phyloP scores from a whole-genome alignment of 2,797 vertebrate genomes.

The Eutrigla gurnardus region DNA sequence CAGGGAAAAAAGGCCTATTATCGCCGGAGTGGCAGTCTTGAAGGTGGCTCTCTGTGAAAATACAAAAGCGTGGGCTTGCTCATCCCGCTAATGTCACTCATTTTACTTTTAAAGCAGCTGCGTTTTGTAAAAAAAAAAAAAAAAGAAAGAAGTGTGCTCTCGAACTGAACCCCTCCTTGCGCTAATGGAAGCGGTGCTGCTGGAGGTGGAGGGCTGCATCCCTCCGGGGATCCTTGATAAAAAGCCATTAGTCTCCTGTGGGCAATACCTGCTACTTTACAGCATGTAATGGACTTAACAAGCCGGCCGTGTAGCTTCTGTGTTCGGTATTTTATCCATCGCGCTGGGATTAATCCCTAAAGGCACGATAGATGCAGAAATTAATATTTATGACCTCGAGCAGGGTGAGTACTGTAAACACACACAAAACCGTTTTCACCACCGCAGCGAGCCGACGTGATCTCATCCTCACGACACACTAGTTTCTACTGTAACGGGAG shows the following conservation, averaged over 20 bases:
- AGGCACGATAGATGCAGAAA: conserved; percentile 59
- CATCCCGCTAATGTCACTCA: conserved; percentile 73
- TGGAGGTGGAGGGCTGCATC: conserved; percentile 60
- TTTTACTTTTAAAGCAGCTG: conserved; percentile 80
- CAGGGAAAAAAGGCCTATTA: conserved; percentile 31
- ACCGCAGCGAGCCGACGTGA: neutral
- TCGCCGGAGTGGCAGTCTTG: conserved; percentile 36
- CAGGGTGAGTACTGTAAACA: conserved; percentile 26
- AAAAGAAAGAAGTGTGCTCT: conserved; percentile 51
- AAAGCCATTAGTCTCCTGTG: conserved; percentile 80
- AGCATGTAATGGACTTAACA: conserved; percentile 73
- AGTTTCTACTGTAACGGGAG: conserved; percentile 10
- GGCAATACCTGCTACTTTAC: conserved; percentile 67
- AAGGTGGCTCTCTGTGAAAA: conserved; percentile 55
- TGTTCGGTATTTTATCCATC: conserved; percentile 62
- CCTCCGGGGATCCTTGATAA: conserved; percentile 77
- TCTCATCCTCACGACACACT: conserved; percentile 38
- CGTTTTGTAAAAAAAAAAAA: conserved; percentile 64
- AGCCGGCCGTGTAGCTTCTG: conserved; percentile 48
- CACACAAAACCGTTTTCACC: neutral
- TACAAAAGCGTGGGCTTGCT: conserved; percentile 61
- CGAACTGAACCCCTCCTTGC: conserved; percentile 63
- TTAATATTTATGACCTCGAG: conserved; percentile 70
- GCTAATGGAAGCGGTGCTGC: conserved; percentile 72
- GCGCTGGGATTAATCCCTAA: conserved; percentile 60